phyloP scores from a whole-genome alignment of 2,888 invertebrate genomes.

The Poecilobothrus nobilitatus region DNA sequence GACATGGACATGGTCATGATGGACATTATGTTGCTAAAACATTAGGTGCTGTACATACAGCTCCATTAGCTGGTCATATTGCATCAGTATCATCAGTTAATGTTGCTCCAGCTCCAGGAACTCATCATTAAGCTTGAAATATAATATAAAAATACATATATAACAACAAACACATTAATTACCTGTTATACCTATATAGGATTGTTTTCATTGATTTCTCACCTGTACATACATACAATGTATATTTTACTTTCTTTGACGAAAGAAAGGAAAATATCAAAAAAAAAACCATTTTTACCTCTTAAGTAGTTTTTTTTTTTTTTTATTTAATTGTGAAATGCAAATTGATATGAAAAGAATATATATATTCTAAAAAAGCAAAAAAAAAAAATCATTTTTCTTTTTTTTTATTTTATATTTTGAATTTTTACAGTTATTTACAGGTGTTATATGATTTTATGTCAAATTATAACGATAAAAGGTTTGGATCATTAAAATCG shows the following conservation, averaged over 20 bases:
- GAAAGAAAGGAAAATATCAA: neutral
- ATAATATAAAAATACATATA: neutral
- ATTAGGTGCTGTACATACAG: conserved; percentile 46
- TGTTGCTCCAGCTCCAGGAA: conserved; percentile 46
- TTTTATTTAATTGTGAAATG: neutral
- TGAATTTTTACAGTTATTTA: too few relatives aligned
- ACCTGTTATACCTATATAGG: neutral
- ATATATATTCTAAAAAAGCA: conserved; percentile 1
- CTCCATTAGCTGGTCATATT: conserved; percentile 44
- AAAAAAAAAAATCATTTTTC: too few relatives aligned
- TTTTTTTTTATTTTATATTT: too few relatives aligned
- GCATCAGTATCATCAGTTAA: conserved; percentile 36
- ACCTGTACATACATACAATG: neutral
- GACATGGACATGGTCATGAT: conserved; percentile 17
- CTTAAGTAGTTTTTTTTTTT: neutral
- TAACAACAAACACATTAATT: neutral
- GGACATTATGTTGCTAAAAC: conserved; percentile 40
- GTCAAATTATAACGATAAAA: too few relatives aligned
- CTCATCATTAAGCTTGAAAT: conserved; percentile 25
- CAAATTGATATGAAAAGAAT: neutral
- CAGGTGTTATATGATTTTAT: too few relatives aligned
- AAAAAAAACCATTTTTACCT: neutral
- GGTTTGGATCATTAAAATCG: too few relatives aligned
- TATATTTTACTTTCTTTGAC: neutral
- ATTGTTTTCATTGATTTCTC: conserved; percentile 6